A percentile compares a stretch with the other conserved stretches of the same genome.
Conservation (phyloP, 2,113 vertebrate species). For the Synchiropus splendidus region DNA sequence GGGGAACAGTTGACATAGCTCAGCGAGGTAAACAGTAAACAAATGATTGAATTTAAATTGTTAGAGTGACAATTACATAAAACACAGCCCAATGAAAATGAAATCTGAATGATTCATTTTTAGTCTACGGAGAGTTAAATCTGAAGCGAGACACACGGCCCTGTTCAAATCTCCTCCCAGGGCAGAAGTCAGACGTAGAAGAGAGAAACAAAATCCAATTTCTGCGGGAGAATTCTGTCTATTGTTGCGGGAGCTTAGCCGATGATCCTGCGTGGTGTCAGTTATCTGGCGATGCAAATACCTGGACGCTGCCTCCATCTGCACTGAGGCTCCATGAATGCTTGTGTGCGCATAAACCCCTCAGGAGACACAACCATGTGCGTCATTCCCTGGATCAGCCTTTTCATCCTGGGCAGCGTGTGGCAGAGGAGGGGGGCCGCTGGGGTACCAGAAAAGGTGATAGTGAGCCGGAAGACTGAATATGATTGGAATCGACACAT, state of each 20-base stretch:
- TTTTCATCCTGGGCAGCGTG: slow-evolving; percentile 49
- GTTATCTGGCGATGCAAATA: slow-evolving; percentile 56
- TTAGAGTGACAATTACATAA: no score
- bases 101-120: neutral
- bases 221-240: slow-evolving; percentile 36
- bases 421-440: slow-evolving; percentile 12
- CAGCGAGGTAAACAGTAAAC: no score
- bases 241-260: slow-evolving; percentile 18
- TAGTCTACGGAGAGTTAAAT: neutral
- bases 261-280: slow-evolving; percentile 39
- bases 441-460: slow-evolving; percentile 35
- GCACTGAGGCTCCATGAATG: slow-evolving; percentile 46
- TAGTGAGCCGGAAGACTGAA: slow-evolving; percentile 19
- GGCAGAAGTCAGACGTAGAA: neutral
- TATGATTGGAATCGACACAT: neutral
- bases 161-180: neutral
- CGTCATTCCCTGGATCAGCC: slow-evolving; percentile 57
- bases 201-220: neutral
- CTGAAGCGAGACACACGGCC: neutral
- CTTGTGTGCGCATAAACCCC: slow-evolving; percentile 50
- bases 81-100: no score
- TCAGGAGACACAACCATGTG: slow-evolving; percentile 46
- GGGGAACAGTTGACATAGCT: no score
- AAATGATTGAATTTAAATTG: no score
- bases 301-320: slow-evolving; percentile 32